Conservation (phyloP, 2,888 invertebrate genomes). For the Penaeus monodon region DNA sequence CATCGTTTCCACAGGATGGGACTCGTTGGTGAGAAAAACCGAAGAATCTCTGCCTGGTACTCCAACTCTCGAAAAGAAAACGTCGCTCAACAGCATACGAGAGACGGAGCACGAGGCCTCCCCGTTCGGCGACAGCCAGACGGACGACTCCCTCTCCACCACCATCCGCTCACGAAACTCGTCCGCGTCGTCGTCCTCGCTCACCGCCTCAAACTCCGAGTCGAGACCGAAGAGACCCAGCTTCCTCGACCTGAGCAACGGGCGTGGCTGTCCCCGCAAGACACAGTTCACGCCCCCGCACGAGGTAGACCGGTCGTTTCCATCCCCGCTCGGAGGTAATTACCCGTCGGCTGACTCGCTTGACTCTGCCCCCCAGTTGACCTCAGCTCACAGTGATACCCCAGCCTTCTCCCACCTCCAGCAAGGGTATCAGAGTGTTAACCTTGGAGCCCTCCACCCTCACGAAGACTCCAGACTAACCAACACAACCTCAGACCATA, state of each 20-base stretch:
- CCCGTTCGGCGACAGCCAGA: slow-evolving; percentile 55
- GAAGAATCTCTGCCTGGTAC: slow-evolving; percentile 47
- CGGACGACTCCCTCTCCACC: slow-evolving; percentile 47
- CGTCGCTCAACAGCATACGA: slow-evolving; percentile 48
- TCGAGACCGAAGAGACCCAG: slow-evolving; percentile 73
- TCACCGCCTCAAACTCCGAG: slow-evolving; percentile 40
- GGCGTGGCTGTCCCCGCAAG: slow-evolving; percentile 68
- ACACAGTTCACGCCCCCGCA: slow-evolving; percentile 65
- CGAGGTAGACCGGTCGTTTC: slow-evolving; percentile 60
- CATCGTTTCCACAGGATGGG: slow-evolving; percentile 52
- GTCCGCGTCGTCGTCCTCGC: slow-evolving; percentile 38
- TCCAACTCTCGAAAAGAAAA: slow-evolving; percentile 39
- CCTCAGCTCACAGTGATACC: slow-evolving; percentile 63
- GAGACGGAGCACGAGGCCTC: slow-evolving; percentile 42
- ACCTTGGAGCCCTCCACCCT: slow-evolving; percentile 70
- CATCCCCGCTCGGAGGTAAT: slow-evolving; percentile 46
- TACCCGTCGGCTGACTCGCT: slow-evolving; percentile 52
- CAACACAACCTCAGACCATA: slow-evolving; percentile 71
- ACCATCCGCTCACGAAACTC: slow-evolving; percentile 49
- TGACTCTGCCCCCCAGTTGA: slow-evolving; percentile 60
- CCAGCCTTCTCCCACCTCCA: slow-evolving; percentile 73
- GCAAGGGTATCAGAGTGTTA: slow-evolving; percentile 83
- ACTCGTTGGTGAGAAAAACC: slow-evolving; percentile 53
- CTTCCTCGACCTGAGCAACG: slow-evolving; percentile 77
- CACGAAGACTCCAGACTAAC: slow-evolving; percentile 59